A percentile compares a stretch with the other conserved stretches of the same genome.
These are phyloP conservation scores for Colaptes auratus DNA, from an alignment of 2,113 vertebrate species.

Conservation along the genomic window DNA sequence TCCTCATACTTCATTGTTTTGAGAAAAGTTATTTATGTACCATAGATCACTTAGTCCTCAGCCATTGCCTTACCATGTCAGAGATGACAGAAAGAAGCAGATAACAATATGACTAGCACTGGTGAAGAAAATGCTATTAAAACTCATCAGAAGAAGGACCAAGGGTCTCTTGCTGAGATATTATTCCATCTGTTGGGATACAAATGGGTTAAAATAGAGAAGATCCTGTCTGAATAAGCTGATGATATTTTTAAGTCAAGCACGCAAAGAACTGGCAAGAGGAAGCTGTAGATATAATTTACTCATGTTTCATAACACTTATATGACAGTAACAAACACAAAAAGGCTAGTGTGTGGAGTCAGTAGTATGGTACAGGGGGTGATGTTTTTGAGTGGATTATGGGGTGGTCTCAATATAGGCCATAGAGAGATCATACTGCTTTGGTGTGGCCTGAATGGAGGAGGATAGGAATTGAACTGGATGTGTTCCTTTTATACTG, in stretches of 20 bases:
- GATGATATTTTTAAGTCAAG: slow-evolving; percentile 8
- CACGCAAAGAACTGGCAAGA: neutral
- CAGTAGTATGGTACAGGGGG: neutral
- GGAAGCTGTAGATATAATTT: neutral
- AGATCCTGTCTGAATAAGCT: neutral
- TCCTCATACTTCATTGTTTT: slow-evolving; percentile 57
- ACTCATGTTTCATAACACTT: neutral
- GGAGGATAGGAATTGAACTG: neutral
- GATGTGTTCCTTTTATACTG: neutral
- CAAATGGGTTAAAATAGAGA: slow-evolving; percentile 2
- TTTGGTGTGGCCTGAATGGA: slow-evolving; percentile 8
- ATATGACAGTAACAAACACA: neutral
- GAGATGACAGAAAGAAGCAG: slow-evolving; percentile 24
- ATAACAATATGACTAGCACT: slow-evolving; percentile 8
- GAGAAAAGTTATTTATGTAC: slow-evolving; percentile 48
- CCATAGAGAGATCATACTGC: neutral
- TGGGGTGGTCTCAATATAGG: neutral
- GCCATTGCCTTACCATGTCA: slow-evolving; percentile 36
- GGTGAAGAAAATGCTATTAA: slow-evolving; percentile 24
- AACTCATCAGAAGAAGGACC: neutral
- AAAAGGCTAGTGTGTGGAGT: neutral
- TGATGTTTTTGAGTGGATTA: neutral
- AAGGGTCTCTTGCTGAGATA: neutral
- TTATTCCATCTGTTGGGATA: slow-evolving; percentile 20
- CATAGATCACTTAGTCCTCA: slow-evolving; percentile 17